phyloP scores from a whole-genome alignment of 2,888 invertebrate species.

The Hypsopygia costalis region DNA sequence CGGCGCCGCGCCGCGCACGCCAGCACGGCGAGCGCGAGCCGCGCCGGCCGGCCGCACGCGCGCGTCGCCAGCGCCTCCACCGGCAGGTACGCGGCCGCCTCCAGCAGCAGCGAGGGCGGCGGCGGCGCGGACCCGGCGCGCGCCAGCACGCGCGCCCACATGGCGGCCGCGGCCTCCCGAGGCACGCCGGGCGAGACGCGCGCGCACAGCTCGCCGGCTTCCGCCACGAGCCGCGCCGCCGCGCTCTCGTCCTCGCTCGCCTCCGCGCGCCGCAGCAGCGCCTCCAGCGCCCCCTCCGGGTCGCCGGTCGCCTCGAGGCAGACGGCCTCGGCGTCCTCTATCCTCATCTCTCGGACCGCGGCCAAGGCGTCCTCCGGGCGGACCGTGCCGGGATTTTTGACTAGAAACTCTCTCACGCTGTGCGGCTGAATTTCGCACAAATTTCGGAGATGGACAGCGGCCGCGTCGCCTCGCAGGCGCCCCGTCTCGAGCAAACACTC shows the following conservation, averaged over 20 bases:
- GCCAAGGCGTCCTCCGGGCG: conserved; percentile 63
- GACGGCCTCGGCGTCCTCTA: conserved; percentile 50
- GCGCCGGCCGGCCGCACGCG: conserved; percentile 33
- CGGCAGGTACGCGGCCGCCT: conserved; percentile 54
- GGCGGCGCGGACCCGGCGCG: conserved; percentile 38
- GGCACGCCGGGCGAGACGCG: conserved; percentile 35
- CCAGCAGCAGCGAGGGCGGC: conserved; percentile 47
- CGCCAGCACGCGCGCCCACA: conserved; percentile 41
- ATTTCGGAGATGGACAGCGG: conserved; percentile 45
- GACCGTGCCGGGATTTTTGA: conserved; percentile 47
- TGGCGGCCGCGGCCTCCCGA: conserved; percentile 25
- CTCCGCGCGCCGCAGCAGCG: conserved; percentile 38
- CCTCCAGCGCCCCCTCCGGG: conserved; percentile 53
- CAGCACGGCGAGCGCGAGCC: conserved; percentile 38
- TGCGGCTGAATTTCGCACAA: conserved; percentile 44
- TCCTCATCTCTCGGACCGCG: conserved; percentile 45
- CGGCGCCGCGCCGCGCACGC: conserved; percentile 33
- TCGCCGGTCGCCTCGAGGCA: conserved; percentile 69
- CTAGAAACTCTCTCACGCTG: conserved; percentile 46
- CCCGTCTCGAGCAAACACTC: conserved; percentile 43
- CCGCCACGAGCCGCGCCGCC: conserved; percentile 23
- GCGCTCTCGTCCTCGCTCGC: conserved; percentile 20
- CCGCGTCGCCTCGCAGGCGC: conserved; percentile 44
- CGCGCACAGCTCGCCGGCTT: conserved; percentile 39
- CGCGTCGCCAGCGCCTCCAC: conserved; percentile 40